phyloP scores from a whole-genome alignment of 1,140 invertebrate genomes.

The Drosophila sechellia region DNA sequence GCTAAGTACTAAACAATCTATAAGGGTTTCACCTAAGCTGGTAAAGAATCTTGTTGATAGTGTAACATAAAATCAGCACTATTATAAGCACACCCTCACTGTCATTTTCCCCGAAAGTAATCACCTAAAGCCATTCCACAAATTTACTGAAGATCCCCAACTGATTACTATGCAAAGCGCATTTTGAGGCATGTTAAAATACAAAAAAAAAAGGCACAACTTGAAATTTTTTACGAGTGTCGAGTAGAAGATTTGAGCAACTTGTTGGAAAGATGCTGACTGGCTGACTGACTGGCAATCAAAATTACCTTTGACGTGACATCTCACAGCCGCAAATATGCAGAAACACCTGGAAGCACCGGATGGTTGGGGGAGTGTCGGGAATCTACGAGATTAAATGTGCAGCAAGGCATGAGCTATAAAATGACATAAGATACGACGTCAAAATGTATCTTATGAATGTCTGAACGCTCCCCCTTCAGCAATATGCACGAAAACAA shows the following conservation, averaged over 20 bases:
- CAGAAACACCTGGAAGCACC: conserved; percentile 52
- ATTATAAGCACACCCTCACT: conserved; percentile 1
- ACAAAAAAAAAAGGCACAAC: conserved; percentile 10
- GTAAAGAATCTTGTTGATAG: too few species aligned
- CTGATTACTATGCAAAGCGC: conserved; percentile 49
- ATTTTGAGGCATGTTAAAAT: conserved; percentile 24
- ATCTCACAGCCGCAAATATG: conserved; percentile 62
- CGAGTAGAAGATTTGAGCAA: conserved; percentile 33
- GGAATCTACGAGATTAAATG: conserved; percentile 66
- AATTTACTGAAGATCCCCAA: conserved; percentile 5
- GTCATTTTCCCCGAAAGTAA: conserved; percentile 9
- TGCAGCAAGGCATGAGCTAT: conserved; percentile 64
- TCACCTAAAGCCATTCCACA: conserved; percentile 6
- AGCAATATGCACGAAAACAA: conserved; percentile 27
- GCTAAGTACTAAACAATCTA: too few species aligned
- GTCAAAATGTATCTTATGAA: conserved; percentile 64
- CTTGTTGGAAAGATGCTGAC: conserved; percentile 25
- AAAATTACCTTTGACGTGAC: conserved; percentile 73
- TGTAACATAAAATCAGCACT: not conserved
- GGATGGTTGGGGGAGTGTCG: conserved; percentile 1
- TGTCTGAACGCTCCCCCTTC: conserved; percentile 24
- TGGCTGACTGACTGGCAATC: conserved; percentile 54
- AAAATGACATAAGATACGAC: conserved; percentile 68
- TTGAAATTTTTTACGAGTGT: conserved; percentile 38
- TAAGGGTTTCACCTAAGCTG: too few species aligned